Base-by-base conservation (phyloP, 2,113 vertebrate genomes). In the Alligator mississippiensis region DNA sequence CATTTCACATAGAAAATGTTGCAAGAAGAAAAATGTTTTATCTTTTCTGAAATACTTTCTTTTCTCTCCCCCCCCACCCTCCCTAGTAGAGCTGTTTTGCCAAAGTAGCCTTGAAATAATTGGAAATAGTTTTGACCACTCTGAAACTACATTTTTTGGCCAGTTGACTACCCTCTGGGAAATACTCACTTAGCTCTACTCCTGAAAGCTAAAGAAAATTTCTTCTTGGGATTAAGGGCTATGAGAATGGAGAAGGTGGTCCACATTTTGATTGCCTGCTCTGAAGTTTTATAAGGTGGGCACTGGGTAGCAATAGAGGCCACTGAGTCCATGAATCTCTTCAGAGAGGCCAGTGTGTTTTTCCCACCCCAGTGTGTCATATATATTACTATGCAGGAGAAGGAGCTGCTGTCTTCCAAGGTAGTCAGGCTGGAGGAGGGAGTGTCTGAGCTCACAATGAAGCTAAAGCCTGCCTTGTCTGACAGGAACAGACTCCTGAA, bases 391-490 rank as follows among this genome's bases (percentile, higher is more conserved):
- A 6, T 11, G 79, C 93, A 98, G 98, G 98, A 98, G 81, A 98
- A 97, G 88, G 97, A 97, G 10, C 85, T 97, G 57, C 88, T 98
- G 72, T 97, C 97, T 6, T 96, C 97, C 70, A 97, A 98, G 87
- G 93, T 95, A 30, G 30, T 96, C 62, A 96, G 95, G 59, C 64
- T 98, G 89, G 98, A 98, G 87, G 95, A 97, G 77, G 93, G 88
- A 60, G 83, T 97, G 25, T 95, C 96, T 90, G 97, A 98, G 27
- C 92, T 98, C 38, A 97, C 96, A 72, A 24, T 77, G 74, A 97
- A 97, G 83, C 70, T 97, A 54, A 91, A 91, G 6, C 16, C 25
- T 38, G 87, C 96, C 77, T 78, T 95, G 93, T 84, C 94, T 59
- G 95, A 97, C 70, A 97, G 96, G 88, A 96, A 98, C 30, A 87